Evolutionary conservation across 1,140 invertebrate species (phyloP), one percentile per base, ranked within the genome.

Genomic region (Magallana ariakensis): DNA sequence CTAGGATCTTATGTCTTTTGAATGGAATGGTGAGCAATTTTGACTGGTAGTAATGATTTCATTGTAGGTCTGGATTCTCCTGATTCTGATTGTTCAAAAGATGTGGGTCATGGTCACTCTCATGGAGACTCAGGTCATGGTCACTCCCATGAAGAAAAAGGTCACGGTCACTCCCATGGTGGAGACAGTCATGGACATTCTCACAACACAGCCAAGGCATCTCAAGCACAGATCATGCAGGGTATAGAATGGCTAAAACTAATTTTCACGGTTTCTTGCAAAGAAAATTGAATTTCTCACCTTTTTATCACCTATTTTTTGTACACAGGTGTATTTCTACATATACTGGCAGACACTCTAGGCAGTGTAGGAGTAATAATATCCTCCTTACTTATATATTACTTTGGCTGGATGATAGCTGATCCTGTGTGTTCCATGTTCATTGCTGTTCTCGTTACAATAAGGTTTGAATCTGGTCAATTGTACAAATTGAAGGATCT

Each of bases 341-440:
- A 96, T 92, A 95, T 96, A 88, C 87, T 96, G 57, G 96, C 96
- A 16, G 96, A 96, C 91, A 96, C 96, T 19, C 92, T 96, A 56
- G 96, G 96, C n/a, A 96, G 96, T 93, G 94, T 95, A 33, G 96
- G 96, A 66, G 96, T 96, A 3, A 96, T 96, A 46, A 94, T 96
- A 33, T 96, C 96, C n/a, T 96, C 96, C n/a, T 89, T 95, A 33
- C 91, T 96, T 6, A 96, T 96, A 53, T 94, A 96, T 92, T 93
- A 95, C 85, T 96, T 95, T 93, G 95, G 95, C 4, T 96, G 95
- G 95, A 94, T 95, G 90, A 94, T 96, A 85, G 96, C 96, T 19
- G 96, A 96, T 92, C 96, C 96, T 22, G 92, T 96, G 57, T 96
- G 96, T 90, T 96, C 96, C 5, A 92, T 96, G 87, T 95, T 96